Evolutionary conservation across 2,113 vertebrate genomes (phyloP), one percentile per base, ranked within the genome.

Genomic region (Anthoscopus minutus): DNA sequence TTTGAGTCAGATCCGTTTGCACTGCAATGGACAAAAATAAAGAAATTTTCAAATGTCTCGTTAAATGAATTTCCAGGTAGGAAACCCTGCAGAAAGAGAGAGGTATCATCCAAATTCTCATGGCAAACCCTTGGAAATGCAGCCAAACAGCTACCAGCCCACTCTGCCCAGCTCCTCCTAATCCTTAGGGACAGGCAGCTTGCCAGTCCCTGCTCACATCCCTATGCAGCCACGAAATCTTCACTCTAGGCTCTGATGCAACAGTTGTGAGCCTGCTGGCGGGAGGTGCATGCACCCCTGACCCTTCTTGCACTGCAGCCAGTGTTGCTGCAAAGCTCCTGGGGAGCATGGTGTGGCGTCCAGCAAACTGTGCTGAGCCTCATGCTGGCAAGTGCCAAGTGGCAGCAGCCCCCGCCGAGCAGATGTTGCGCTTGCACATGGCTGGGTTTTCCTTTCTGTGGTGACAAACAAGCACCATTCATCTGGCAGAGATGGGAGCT

Each of bases 391-490:
- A 91, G 27, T 13, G 54, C 81, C 51, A n/a, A 76, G 72, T 30
- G 37, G 87, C 40, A 7, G 83, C 88, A 93, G 72, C 35, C 53
- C 35, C 47, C 0, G 2, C 48, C 2, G 4, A 94, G 91, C 89
- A 97, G 91, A 93, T 96, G 92, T 58, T 35, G 7, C 31, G 33
- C 92, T 95, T 23, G 45, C 90, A 96, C 84, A 65, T 80, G 86
- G 87, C 86, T 95, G 92, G 42, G 73, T 88, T 97, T 96, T 95
- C 92, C 73, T 71, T 93, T 96, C 84, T 1, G 8, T 25, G 11
- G 81, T 64, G 82, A 94, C 44, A 76, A 92, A 94, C 61, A 93
- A 97, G 93, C 85, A 65, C 71, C 78, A 78, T 81, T 94, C 67
- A 88, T 77, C 74, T 54, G 72, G 57, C 28, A 10, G 71, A 74